Evolutionary conservation across 1,140 invertebrate species (phyloP), one percentile per base, ranked within the genome.

Genomic region (Mactra quadrangularis): DNA sequence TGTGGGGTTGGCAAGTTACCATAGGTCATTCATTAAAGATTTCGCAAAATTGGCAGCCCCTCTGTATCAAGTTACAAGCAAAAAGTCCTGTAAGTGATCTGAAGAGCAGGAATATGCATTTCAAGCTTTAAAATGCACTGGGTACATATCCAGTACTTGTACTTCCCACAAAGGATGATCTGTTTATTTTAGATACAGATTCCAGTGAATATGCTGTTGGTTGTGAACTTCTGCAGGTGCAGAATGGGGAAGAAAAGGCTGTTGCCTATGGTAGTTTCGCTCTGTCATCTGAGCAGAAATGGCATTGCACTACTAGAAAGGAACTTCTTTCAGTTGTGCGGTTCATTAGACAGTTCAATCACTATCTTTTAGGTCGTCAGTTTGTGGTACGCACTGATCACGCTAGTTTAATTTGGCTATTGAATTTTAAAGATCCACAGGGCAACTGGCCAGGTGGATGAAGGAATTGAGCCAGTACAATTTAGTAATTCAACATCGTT

Each of bases 131-230:
- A 68, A 29, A 47, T 2, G 3, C 13, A 7, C n/a, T 22, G 31
- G 27, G 27, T 29, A 17, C 19, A 50, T 22, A 47, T 50, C 3
- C 31, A 72, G 13, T 35, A 55, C 1, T 55, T 57, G 27, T 29
- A 50, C 2, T 53, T 33, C 19, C 52, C 70, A 1, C 25, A 7
- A 31, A 38, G 1, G 70, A 6, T 13, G 70, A 50, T 7, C 79
- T 52, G 11, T 90, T 85, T 66, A 38, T 50, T 22, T 22, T 85
- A 25, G 53, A 89, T 53, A 75, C 60, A n/a, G 86, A 89, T 71
- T 83, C 83, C 22, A 78, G 66, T 68, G 60, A 78, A 17, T 6
- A 31, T n/a, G 89, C 82, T 11, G 25, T 90, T 27, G 89, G 88
- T 13, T 86, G 84, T 17, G 89, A 88, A 0, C 17, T 66, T 22